Conservation (phyloP, 2,888 invertebrate genomes). For the Drosophila monieri region DNA sequence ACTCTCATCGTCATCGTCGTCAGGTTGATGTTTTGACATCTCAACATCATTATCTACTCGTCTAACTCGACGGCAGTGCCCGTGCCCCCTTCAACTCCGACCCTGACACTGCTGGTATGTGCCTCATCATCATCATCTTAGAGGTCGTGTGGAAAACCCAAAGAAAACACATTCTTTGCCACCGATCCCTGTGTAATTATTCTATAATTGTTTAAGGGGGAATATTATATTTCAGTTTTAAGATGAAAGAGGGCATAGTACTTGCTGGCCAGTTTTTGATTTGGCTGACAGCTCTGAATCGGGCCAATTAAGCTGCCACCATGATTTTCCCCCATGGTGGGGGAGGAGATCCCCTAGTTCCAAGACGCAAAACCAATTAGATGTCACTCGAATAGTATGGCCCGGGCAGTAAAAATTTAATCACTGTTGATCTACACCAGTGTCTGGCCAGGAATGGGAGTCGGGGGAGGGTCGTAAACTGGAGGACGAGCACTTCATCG, state of each 20-base stretch:
- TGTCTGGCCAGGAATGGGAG: neutral
- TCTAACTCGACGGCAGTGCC: conserved; percentile 48
- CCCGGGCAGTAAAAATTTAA: conserved; percentile 66
- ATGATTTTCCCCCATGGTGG: neutral
- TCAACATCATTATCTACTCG: conserved; percentile 75
- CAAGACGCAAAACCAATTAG: conserved; percentile 36
- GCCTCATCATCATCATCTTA: conserved; percentile 40
- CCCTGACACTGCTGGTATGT: conserved; percentile 18
- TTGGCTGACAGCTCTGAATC: conserved; percentile 43
- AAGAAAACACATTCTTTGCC: conserved; percentile 17
- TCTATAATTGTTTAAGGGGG: conserved; percentile 1
- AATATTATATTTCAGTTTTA: neutral
- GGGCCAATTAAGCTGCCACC: conserved; percentile 53
- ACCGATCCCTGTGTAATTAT: conserved; percentile 52
- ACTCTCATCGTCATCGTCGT: conserved; percentile 22
- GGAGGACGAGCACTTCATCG: conserved; percentile 26
- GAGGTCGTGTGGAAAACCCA: conserved; percentile 17
- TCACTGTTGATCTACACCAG: conserved; percentile 52
- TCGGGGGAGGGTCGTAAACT: conserved; percentile 41
- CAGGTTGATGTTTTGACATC: conserved; percentile 77
- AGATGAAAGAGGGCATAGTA: conserved; percentile 10
- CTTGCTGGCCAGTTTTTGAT: conserved; percentile 41
- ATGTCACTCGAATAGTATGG: conserved; percentile 50
- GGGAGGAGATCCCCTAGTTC: neutral
- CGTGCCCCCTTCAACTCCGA: conserved; percentile 3